These are phyloP conservation scores for Drosophila sp. DNA, from an alignment of 1,140 invertebrate genomes.

Conservation along the genomic window DNA sequence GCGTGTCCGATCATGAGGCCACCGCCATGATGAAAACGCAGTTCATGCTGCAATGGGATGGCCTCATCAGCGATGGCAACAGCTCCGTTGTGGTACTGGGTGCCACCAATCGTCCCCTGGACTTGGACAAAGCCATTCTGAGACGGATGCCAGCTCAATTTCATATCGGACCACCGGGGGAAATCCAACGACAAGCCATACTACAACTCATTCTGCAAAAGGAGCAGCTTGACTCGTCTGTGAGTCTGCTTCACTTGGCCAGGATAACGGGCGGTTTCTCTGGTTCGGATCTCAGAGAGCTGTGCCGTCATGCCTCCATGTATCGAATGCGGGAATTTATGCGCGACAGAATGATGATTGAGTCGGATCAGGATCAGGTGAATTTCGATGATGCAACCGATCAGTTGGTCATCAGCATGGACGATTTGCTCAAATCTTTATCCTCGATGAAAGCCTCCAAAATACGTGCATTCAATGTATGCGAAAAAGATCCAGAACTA, in stretches of 20 bases:
- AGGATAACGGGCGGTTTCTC: constrained; percentile 92
- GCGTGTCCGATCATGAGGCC: constrained; percentile 96
- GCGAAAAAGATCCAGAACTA: constrained; percentile 49
- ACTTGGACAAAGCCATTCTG: constrained; percentile 96
- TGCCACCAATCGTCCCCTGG: constrained; percentile 97
- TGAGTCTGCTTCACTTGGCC: constrained; percentile 88
- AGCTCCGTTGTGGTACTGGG: constrained; percentile 85
- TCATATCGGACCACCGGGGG: constrained; percentile 92
- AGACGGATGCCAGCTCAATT: constrained; percentile 98
- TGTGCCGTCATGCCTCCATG: constrained; percentile 94
- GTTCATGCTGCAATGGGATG: constrained; percentile 95
- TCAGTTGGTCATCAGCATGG: constrained; percentile 83
- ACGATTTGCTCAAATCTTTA: constrained; percentile 86
- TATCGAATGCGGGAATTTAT: constrained; percentile 89
- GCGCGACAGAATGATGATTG: constrained; percentile 1
- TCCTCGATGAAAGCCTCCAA: constrained; percentile 88
- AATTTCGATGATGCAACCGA: constrained; percentile 83
- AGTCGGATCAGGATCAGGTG: background rate
- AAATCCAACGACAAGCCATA: constrained; percentile 90
- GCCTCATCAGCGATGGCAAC: constrained; percentile 90
- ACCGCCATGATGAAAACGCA: constrained; percentile 99
- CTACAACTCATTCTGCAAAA: constrained; percentile 90
- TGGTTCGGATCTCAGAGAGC: constrained; percentile 94
- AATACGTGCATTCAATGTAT: constrained; percentile 76
- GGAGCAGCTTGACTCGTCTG: constrained; percentile 88